Conservation (phyloP, 2,797 vertebrate genomes). For the Scleropages formosus region DNA sequence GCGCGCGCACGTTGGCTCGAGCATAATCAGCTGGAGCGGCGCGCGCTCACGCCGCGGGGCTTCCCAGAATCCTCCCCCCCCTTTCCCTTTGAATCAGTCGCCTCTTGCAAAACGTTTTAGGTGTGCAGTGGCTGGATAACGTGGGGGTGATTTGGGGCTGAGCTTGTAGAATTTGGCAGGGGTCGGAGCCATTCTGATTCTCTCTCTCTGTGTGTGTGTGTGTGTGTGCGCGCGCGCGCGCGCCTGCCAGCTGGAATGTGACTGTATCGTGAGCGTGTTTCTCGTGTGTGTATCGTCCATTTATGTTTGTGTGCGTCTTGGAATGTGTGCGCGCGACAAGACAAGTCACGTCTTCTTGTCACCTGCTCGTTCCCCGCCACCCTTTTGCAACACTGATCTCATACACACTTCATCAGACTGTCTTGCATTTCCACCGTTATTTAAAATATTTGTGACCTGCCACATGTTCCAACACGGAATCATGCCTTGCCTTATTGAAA, state of each 20-base stretch:
- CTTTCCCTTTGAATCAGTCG: not conserved
- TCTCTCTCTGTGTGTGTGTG: too few relatives aligned
- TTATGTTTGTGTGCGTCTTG: not conserved
- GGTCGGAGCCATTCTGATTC: too few relatives aligned
- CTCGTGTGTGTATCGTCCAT: too few relatives aligned
- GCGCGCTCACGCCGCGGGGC: constrained; percentile 27
- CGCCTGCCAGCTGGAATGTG: too few relatives aligned
- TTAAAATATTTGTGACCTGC: not conserved
- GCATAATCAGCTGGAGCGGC: constrained; percentile 30
- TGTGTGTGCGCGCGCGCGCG: too few relatives aligned
- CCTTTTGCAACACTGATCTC: not conserved
- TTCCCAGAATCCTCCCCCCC: not conserved
- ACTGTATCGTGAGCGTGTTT: too few relatives aligned
- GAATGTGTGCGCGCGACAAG: not conserved
- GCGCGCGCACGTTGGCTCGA: constrained; percentile 16
- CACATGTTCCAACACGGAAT: too few relatives aligned
- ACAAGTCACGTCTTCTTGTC: too few relatives aligned
- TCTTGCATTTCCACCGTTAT: not conserved
- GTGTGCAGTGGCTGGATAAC: not conserved
- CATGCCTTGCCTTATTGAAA: too few relatives aligned
- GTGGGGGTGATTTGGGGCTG: not conserved
- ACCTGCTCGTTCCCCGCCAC: not conserved
- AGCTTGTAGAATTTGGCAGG: not conserved
- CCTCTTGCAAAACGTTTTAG: not conserved
- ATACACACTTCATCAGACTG: not conserved